phyloP scores from a whole-genome alignment of 2,797 vertebrate species.

The Otolemur crassicaudatus region DNA sequence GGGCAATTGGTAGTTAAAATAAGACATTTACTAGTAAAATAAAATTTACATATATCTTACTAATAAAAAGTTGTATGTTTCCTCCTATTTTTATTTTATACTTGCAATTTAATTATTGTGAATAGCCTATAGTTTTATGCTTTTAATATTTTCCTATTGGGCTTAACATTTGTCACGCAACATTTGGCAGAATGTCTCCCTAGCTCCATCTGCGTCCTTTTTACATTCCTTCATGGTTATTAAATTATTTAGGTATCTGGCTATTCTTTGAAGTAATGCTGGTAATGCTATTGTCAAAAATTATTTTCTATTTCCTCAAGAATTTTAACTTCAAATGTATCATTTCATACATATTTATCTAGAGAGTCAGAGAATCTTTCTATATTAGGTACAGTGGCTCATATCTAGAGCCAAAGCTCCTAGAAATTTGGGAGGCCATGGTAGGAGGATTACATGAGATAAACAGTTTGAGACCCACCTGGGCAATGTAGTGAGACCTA shows the following conservation, averaged over 20 bases:
- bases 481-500: no score
- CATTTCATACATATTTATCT: background rate
- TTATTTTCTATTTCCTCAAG: background rate
- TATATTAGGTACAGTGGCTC: no score
- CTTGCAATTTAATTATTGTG: background rate
- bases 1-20: background rate
- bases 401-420: no score
- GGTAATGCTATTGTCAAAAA: background rate
- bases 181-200: background rate
- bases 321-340: background rate
- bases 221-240: background rate
- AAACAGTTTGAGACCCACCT: no score
- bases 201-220: background rate
- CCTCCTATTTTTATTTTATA: background rate
- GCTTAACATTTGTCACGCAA: background rate
- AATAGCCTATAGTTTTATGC: background rate
- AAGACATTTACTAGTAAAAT: background rate
- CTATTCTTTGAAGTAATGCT: background rate
- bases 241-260: background rate
- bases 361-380: background rate
- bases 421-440: no score
- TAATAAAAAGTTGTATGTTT: background rate
- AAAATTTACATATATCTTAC: background rate
- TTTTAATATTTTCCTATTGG: background rate
- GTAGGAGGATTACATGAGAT: no score